Base-by-base conservation (phyloP, 2,888 invertebrate species). In the Troilus luridus region DNA sequence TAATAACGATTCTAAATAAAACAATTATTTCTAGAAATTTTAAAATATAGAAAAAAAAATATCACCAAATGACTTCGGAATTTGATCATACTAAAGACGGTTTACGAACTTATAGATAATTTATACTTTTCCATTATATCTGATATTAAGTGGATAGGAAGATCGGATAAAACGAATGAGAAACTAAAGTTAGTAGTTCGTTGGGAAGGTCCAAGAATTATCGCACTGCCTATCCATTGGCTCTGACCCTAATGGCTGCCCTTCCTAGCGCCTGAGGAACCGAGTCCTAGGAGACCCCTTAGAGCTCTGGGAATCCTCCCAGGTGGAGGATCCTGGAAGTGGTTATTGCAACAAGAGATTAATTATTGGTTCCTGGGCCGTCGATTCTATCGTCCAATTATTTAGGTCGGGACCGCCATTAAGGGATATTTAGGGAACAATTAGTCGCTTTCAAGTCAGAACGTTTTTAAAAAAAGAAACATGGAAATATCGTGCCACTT, bases 321-420 rank as follows among this genome's bases (percentile, higher is more conserved):
- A 14, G 85, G 56, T 56, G 56, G 85, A 56, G 81, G 81, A 54
- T 81, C 21, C 19, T 81, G 81, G 41, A 21, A 81, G 81, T 56
- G 56, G 54, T n/a, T 85, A 85, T 85, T 58, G 56, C 85, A 85
- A 85, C 85, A 54, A 3, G 12, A 54, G 56, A 85, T 85, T 85
- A 85, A 85, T 85, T 85, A 85, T 85, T n/a, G 85, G 56, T 85
- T 85, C 56, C 21, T n/a, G 14, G n/a, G 85, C 58, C 56, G 85
- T 56, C 85, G 85, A 56, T 56, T 85, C 85, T 77, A 58, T 85
- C 56, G 56, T 56, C 85, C 85, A 85, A 85, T 85, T 58, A 85
- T 85, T 85, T 85, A 85, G 56, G 85, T 85, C 14, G n/a, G 56
- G 21, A n/a, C 85, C n/a, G 12, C 19, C 85, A 85, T 85, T 85